Percentiles rank a stretch among this genome's conserved stretches.
Evolutionary conservation across 1,140 invertebrate genomes (phyloP).

Genomic region (Aphidius ervi): DNA sequence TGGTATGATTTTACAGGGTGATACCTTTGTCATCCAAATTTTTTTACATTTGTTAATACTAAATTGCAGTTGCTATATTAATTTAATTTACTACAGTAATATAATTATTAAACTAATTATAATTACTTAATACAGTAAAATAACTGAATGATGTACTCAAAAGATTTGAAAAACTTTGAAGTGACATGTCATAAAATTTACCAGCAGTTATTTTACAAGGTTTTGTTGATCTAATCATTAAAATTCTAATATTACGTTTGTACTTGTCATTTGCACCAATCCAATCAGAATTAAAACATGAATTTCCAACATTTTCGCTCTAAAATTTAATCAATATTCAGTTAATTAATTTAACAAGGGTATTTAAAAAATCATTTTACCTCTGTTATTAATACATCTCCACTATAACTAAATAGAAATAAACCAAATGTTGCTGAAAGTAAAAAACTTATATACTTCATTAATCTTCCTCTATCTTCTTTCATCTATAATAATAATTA

Average conservation of each 20-base stretch:
- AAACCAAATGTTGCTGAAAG: constrained; percentile 37
- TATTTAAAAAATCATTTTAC: constrained; percentile 18
- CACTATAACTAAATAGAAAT: constrained; percentile 41
- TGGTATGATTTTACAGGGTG: no score
- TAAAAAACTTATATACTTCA: constrained; percentile 23
- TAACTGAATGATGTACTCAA: constrained; percentile 40
- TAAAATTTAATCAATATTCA: constrained; percentile 17
- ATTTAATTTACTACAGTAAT: no score
- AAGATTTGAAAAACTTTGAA: constrained; percentile 37
- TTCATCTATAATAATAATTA: constrained; percentile 30
- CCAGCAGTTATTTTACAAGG: constrained; percentile 35
- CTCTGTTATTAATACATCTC: constrained; percentile 34
- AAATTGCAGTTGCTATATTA: no score
- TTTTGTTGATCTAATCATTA: constrained; percentile 31
- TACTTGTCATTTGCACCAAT: constrained; percentile 16
- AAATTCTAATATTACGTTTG: constrained; percentile 26
- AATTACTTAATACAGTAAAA: constrained; percentile 30
- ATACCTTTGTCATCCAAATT: no score
- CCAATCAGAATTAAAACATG: constrained; percentile 33
- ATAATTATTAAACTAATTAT: no score
- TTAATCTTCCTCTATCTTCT: constrained; percentile 24
- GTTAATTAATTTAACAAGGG: not conserved
- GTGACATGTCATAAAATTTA: constrained; percentile 39
- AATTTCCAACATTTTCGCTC: constrained; percentile 31
- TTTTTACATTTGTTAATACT: no score